Percentiles rank a stretch among this genome's conserved stretches.
Evolutionary conservation across 2,888 invertebrate genomes (phyloP).

Genomic region (Troides oblongomaculatus): DNA sequence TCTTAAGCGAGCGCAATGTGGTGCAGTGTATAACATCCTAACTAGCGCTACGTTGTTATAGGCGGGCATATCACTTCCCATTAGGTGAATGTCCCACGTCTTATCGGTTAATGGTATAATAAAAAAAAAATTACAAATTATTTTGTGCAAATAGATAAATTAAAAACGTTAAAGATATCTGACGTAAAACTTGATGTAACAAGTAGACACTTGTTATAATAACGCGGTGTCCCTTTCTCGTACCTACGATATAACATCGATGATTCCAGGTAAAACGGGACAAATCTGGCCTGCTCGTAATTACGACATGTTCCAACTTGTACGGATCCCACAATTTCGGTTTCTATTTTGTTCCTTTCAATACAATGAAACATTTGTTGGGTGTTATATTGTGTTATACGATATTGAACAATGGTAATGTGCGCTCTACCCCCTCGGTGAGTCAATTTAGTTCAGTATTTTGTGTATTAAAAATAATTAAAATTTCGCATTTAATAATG

Average conservation of each 20-base stretch:
- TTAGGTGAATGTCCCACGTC: no score
- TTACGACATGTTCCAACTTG: constrained; percentile 27
- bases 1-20: no score
- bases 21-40: no score
- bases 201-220: constrained; percentile 12
- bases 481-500: neutral
- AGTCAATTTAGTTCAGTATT: neutral
- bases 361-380: neutral
- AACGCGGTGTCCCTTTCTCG: constrained; percentile 3
- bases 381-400: neutral
- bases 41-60: no score
- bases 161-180: neutral
- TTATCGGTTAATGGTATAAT: no score
- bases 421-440: neutral
- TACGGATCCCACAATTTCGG: neutral
- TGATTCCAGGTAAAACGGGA: constrained; percentile 27
- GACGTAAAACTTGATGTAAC: constrained; percentile 3
- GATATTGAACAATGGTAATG: neutral
- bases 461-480: neutral
- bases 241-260: constrained; percentile 1
- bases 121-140: neutral
- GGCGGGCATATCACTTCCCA: no score
- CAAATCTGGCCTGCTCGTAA: constrained; percentile 7
- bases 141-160: neutral
- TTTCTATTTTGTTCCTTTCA: neutral